These are phyloP conservation scores for Orthosia cruda DNA, from an alignment of 2,888 invertebrate genomes.

Conservation along the genomic window DNA sequence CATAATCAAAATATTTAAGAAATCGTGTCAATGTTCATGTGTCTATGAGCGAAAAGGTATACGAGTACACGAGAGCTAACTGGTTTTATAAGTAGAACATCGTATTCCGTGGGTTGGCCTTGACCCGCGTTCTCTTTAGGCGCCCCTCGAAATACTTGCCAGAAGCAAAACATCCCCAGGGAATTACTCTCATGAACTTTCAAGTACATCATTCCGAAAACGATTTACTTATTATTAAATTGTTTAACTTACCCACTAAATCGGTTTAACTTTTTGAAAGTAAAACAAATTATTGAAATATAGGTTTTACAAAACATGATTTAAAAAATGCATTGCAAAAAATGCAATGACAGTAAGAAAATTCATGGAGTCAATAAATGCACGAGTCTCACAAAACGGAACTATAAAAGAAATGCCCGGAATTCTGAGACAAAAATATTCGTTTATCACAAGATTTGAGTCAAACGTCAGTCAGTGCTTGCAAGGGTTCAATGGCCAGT, in stretches of 20 bases:
- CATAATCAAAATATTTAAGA: not conserved
- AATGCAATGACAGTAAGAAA: not conserved
- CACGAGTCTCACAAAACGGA: slow-evolving; percentile 7
- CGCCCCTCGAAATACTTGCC: slow-evolving; percentile 53
- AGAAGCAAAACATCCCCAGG: slow-evolving; percentile 55
- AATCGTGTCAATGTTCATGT: slow-evolving; percentile 26
- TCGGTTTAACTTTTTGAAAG: slow-evolving; percentile 5
- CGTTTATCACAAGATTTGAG: slow-evolving; percentile 28
- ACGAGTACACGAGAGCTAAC: slow-evolving; percentile 54
- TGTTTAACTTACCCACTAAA: slow-evolving; percentile 18
- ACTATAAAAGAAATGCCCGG: not conserved
- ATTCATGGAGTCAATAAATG: not conserved
- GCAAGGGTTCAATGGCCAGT: slow-evolving; percentile 57
- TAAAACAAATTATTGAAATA: not conserved
- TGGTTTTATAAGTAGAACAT: slow-evolving; percentile 67
- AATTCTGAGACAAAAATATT: slow-evolving; percentile 11
- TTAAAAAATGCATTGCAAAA: not conserved
- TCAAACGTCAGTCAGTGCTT: slow-evolving; percentile 26
- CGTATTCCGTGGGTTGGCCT: slow-evolving; percentile 65
- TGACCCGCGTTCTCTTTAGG: slow-evolving; percentile 65
- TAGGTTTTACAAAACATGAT: not conserved
- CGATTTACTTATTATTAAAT: slow-evolving; percentile 27
- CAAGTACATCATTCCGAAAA: slow-evolving; percentile 36
- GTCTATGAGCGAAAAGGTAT: slow-evolving; percentile 41
- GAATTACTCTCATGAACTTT: slow-evolving; percentile 52